A percentile compares a stretch with the other conserved stretches of the same genome.
These are phyloP conservation scores for Clitarchus hookeri DNA, from an alignment of 2,888 invertebrate species.

Conservation along the genomic window DNA sequence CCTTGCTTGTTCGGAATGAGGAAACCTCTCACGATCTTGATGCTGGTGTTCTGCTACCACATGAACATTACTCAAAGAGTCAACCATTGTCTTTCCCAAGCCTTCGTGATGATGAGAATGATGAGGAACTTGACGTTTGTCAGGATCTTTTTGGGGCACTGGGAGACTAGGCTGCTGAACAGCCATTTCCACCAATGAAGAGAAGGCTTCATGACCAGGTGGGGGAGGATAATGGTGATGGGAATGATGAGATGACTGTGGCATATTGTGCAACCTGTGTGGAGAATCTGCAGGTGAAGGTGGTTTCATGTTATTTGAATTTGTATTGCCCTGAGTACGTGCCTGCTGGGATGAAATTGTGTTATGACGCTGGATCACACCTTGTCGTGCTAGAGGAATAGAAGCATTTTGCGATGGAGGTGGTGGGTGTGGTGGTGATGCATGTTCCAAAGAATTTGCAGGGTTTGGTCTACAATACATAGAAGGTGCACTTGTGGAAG, in stretches of 20 bases:
- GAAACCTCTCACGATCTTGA: slow-evolving; percentile 48
- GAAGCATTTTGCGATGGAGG: neutral
- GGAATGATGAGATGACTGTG: slow-evolving; percentile 57
- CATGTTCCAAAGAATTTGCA: slow-evolving; percentile 43
- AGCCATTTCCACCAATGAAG: slow-evolving; percentile 88
- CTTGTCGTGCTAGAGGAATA: slow-evolving; percentile 63
- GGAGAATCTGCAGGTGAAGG: slow-evolving; percentile 38
- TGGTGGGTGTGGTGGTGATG: slow-evolving; percentile 49
- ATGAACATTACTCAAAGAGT: slow-evolving; percentile 41
- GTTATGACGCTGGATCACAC: slow-evolving; percentile 77
- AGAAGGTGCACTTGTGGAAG: slow-evolving; percentile 34
- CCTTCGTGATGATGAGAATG: slow-evolving; percentile 56
- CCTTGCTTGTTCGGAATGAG: slow-evolving; percentile 33
- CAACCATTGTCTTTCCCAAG: slow-evolving; percentile 60
- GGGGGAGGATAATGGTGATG: slow-evolving; percentile 56
- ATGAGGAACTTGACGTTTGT: slow-evolving; percentile 47
- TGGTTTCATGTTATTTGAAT: slow-evolving; percentile 38
- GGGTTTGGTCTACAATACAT: slow-evolving; percentile 39
- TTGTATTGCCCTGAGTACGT: slow-evolving; percentile 43
- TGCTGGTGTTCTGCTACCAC: slow-evolving; percentile 40
- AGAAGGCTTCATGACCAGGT: slow-evolving; percentile 81
- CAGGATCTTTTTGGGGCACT: slow-evolving; percentile 63
- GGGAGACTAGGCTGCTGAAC: slow-evolving; percentile 87
- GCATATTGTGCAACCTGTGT: slow-evolving; percentile 44
- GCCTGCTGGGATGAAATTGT: slow-evolving; percentile 55